Conservation (phyloP, 2,888 invertebrate species). For the Osmoderma eremita region DNA sequence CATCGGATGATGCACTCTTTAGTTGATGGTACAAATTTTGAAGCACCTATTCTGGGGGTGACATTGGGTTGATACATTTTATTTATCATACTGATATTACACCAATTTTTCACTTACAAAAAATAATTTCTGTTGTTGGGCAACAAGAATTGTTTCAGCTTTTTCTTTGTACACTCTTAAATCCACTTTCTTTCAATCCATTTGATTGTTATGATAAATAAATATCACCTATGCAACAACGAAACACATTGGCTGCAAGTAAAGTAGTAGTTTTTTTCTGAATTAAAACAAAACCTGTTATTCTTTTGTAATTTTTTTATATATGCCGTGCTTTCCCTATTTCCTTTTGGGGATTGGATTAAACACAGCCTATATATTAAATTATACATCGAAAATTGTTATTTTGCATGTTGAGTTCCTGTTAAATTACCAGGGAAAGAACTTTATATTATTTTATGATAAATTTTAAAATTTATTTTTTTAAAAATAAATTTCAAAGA, state of each 20-base stretch:
- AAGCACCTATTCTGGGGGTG: background rate
- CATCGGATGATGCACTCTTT: background rate
- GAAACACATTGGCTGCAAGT: conserved; percentile 31
- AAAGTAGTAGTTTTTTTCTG: conserved; percentile 13
- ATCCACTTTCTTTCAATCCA: background rate
- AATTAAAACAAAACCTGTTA: background rate
- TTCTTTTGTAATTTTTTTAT: background rate
- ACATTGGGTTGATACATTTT: conserved; percentile 3
- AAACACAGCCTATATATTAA: background rate
- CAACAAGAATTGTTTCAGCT: background rate
- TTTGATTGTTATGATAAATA: conserved; percentile 16
- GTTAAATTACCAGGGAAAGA: background rate
- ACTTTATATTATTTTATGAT: no score
- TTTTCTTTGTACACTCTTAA: background rate
- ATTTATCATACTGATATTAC: background rate
- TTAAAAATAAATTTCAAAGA: no score
- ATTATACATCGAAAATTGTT: background rate
- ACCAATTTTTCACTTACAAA: background rate
- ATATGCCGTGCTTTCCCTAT: conserved; percentile 8
- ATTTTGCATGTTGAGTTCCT: conserved; percentile 8
- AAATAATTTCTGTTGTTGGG: no score
- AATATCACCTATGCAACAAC: conserved; percentile 1
- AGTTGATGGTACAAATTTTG: background rate
- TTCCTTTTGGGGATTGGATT: background rate
- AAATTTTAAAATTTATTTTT: no score